Evolutionary conservation across 2,113 vertebrate genomes (phyloP), one percentile per base, ranked within the genome.

Genomic region (Ranitomeya imitator): DNA sequence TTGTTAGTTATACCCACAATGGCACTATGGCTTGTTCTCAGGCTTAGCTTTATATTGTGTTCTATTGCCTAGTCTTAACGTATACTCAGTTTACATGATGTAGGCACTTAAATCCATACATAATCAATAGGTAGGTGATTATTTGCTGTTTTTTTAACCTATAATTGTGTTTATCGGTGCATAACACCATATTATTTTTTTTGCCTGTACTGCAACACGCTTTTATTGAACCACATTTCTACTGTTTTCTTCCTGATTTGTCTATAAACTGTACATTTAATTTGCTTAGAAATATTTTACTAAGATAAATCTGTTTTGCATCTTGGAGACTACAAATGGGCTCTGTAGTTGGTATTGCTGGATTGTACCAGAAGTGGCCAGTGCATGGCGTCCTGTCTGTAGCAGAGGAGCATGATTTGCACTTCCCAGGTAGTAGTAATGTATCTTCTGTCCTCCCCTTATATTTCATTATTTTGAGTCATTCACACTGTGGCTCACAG

Each of bases 331-430:
- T 65, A 52, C 21, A 71, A 23, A 54, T 21, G 21, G 69, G n/a
- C 52, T 63, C 26, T 76, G 54, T 21, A 59, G 67, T 74, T 59
- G 69, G 52, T 85, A 60, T 74, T 85, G 83, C 83, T 85, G 81
- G 45, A 65, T 54, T 85, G 52, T 85, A 18, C 45, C 45, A 59
- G 54, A 85, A n/a, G 52, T 85, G n/a, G 52, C 83, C 67, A 74
- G 83, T 74, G 57, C 37, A 67, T 67, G 61, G 60, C 7, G 31
- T 84, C 51, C 61, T 18, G 82, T 74, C 52, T 74, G 52, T 63
- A 16, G 23, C 37, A 5, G 21, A 85, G 45, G 54, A 52, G 76
- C 26, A 80, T 52, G 26, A 16, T 57, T 86, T 71, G 79, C 86
- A 83, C 79, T 83, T 55, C 59, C n/a, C 23, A 26, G 26, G 13